A percentile compares a stretch with the other conserved stretches of the same genome.
These are phyloP conservation scores for Leucophenga maculata DNA, from an alignment of 2,888 invertebrate species.

Conservation along the genomic window DNA sequence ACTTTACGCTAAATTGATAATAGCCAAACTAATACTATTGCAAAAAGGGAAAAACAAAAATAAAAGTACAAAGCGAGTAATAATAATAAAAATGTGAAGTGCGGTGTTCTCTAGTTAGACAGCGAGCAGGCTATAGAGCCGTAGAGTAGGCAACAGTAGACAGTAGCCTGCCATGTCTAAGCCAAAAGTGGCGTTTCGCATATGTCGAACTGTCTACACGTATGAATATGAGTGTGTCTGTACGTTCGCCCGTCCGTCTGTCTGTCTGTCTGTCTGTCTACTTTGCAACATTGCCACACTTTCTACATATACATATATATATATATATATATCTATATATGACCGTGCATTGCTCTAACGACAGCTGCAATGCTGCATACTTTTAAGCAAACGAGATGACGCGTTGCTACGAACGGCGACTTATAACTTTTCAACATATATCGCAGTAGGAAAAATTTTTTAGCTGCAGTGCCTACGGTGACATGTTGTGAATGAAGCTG, in stretches of 20 bases:
- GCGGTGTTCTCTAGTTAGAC: neutral
- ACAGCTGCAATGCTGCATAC: slow-evolving; percentile 23
- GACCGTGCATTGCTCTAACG: slow-evolving; percentile 18
- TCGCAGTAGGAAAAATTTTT: slow-evolving; percentile 19
- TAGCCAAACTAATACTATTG: too few relatives aligned
- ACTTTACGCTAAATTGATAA: too few relatives aligned
- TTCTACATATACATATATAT: too few relatives aligned
- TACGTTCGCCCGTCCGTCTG: neutral
- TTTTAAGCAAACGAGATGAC: slow-evolving; percentile 14
- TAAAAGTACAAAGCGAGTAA: neutral
- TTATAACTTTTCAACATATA: slow-evolving; percentile 23
- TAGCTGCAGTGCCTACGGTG: slow-evolving; percentile 26
- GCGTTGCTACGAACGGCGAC: neutral
- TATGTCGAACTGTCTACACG: neutral
- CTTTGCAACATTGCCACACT: neutral
- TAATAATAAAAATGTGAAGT: slow-evolving; percentile 16
- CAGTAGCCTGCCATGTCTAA: too few relatives aligned
- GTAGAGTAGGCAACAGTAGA: neutral
- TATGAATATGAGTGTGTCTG: slow-evolving; percentile 1
- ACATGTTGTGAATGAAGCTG: neutral
- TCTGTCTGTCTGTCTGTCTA: slow-evolving; percentile 7
- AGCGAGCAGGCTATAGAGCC: slow-evolving; percentile 1
- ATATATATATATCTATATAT: too few relatives aligned
- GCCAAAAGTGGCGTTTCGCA: neutral
- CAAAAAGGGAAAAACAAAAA: too few relatives aligned